A percentile compares a stretch with the other conserved stretches of the same genome.
Evolutionary conservation across 2,888 invertebrate species (phyloP).

Genomic region (Strigamia transsilvanica): DNA sequence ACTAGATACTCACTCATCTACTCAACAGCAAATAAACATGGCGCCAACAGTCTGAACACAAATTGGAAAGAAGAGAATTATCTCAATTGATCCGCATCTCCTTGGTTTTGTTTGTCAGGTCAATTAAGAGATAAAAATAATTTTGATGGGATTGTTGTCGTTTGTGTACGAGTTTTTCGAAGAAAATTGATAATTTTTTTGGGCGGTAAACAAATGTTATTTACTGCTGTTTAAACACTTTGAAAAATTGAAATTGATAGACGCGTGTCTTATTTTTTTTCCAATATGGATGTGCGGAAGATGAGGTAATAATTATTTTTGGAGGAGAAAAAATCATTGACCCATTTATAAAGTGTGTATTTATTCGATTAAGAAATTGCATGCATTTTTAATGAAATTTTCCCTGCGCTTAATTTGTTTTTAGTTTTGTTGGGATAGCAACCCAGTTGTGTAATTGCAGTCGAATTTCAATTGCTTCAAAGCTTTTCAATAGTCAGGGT

Average conservation of each 20-base stretch:
- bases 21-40: conserved; percentile 35
- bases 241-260: neutral
- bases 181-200: conserved; percentile 12
- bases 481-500: neutral
- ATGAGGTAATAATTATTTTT: neutral
- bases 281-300: neutral
- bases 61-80: conserved; percentile 33
- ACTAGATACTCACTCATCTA: conserved; percentile 37
- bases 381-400: neutral
- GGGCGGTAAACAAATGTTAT: neutral
- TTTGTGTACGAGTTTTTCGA: conserved; percentile 12
- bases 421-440: conserved; percentile 8
- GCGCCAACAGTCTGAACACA: conserved; percentile 41
- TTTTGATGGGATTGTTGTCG: conserved; percentile 27
- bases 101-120: conserved; percentile 41
- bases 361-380: neutral
- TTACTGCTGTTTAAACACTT: conserved; percentile 15
- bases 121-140: conserved; percentile 37
- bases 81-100: conserved; percentile 27
- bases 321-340: neutral
- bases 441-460: neutral
- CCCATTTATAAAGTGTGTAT: neutral
- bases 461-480: neutral
- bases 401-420: neutral
- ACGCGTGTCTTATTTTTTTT: neutral